phyloP scores from a whole-genome alignment of 2,113 vertebrate genomes.

The Penelope pileata region DNA sequence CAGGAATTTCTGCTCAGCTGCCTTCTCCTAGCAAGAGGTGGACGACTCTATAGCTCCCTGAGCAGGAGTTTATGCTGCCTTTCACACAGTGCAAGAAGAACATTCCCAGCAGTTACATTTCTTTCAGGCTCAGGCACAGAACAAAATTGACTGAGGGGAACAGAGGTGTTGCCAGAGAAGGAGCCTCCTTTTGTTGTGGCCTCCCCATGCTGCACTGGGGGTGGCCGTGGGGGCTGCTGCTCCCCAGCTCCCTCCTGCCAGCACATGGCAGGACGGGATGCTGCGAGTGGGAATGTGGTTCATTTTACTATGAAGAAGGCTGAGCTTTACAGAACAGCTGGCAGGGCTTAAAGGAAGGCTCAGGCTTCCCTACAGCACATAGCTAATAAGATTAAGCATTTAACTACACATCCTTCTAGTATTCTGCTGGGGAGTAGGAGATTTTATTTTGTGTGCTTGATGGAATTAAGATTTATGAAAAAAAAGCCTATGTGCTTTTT shows the following conservation, averaged over 20 bases:
- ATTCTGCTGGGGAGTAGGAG: neutral
- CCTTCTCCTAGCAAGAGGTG: neutral
- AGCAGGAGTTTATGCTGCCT: slow-evolving; percentile 6
- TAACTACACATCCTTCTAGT: neutral
- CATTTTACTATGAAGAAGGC: slow-evolving; percentile 48
- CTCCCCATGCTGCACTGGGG: neutral
- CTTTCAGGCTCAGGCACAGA: neutral
- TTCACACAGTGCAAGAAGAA: neutral
- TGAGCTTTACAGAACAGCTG: neutral
- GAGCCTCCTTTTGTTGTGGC: slow-evolving; percentile 28
- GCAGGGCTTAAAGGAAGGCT: slow-evolving; percentile 41
- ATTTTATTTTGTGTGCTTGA: neutral
- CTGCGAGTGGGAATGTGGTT: neutral
- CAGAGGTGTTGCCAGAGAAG: slow-evolving; percentile 10
- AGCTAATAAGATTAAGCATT: slow-evolving; percentile 52
- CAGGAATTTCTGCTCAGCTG: slow-evolving; percentile 6
- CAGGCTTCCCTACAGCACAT: neutral
- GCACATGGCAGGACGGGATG: neutral
- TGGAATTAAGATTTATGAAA: neutral
- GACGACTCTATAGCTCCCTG: neutral
- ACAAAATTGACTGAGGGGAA: neutral
- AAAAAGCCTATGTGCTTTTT: neutral
- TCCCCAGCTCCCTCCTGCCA: neutral
- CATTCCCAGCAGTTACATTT: neutral
- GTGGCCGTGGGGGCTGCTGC: neutral